These are phyloP conservation scores for Labroides dimidiatus DNA, from an alignment of 2,797 vertebrate species.

Conservation along the genomic window DNA sequence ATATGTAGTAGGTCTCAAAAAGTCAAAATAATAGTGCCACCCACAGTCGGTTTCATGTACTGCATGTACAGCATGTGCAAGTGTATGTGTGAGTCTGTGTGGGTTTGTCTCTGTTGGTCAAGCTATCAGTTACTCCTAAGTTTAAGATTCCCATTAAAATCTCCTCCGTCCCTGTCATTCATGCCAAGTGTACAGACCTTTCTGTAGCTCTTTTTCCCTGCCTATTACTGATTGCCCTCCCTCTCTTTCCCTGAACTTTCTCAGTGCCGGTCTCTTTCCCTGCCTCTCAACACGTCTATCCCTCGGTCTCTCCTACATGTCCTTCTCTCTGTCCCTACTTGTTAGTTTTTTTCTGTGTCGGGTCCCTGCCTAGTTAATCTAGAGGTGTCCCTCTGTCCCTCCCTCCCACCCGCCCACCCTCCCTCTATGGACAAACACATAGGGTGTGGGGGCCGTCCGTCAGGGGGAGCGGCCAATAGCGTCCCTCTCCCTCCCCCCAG, in stretches of 20 bases:
- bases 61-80: slow-evolving; percentile 69
- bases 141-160: slow-evolving; percentile 71
- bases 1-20: slow-evolving; percentile 69
- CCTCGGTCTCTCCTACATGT: slow-evolving; percentile 47
- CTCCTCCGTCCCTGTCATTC: slow-evolving; percentile 66
- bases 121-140: slow-evolving; percentile 60
- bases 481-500: slow-evolving; percentile 90
- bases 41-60: slow-evolving; percentile 71
- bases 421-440: slow-evolving; percentile 87
- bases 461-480: slow-evolving; percentile 85
- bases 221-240: slow-evolving; percentile 63
- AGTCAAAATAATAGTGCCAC: slow-evolving; percentile 77
- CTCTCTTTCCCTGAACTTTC: slow-evolving; percentile 62
- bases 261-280: slow-evolving; percentile 50
- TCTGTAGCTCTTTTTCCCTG: slow-evolving; percentile 62
- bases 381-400: slow-evolving; percentile 85
- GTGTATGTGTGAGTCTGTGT: slow-evolving; percentile 57
- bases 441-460: slow-evolving; percentile 88
- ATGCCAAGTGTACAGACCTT: slow-evolving; percentile 59
- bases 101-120: slow-evolving; percentile 68
- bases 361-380: slow-evolving; percentile 87
- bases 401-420: slow-evolving; percentile 85
- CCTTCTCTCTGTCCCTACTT: slow-evolving; percentile 72
- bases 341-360: slow-evolving; percentile 80
- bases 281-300: slow-evolving; percentile 51